These are phyloP conservation scores for Desmodus rotundus DNA, from an alignment of 2,113 vertebrate species.

Conservation along the genomic window DNA sequence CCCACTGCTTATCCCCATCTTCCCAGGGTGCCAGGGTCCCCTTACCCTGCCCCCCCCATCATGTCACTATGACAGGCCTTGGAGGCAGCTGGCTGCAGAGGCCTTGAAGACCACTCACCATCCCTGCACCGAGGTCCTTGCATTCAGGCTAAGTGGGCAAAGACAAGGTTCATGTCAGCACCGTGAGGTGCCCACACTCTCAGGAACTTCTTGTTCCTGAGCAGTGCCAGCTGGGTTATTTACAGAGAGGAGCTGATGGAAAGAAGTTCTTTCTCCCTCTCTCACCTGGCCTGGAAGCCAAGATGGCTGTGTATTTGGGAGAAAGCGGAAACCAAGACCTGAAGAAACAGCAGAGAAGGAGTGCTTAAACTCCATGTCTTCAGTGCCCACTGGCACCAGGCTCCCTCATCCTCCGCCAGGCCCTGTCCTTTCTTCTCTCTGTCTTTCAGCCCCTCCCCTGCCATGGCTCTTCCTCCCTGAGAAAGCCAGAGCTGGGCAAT, in stretches of 20 bases:
- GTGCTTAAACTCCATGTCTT: accelerated
- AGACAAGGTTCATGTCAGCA: background rate
- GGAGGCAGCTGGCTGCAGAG: background rate
- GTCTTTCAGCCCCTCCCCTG: background rate
- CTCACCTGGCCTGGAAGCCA: constrained; percentile 36
- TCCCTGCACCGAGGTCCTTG: background rate
- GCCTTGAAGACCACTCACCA: background rate
- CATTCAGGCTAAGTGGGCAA: background rate
- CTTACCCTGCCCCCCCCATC: too few relatives aligned
- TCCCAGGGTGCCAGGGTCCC: background rate
- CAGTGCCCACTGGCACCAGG: accelerated
- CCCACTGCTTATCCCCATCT: background rate
- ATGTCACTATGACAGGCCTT: background rate
- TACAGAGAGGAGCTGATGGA: constrained; percentile 47
- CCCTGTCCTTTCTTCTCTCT: background rate
- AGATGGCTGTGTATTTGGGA: background rate
- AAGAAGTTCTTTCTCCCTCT: constrained; percentile 24
- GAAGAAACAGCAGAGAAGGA: background rate
- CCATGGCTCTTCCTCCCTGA: background rate
- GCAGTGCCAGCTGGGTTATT: constrained; percentile 21
- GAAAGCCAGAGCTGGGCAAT: background rate
- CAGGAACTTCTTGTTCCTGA: constrained; percentile 43
- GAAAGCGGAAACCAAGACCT: constrained; percentile 13
- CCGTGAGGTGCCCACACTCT: background rate
- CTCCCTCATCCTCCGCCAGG: too few relatives aligned